Evolutionary conservation across 1,140 invertebrate species (phyloP).

Genomic region (Episyrphus balteatus): DNA sequence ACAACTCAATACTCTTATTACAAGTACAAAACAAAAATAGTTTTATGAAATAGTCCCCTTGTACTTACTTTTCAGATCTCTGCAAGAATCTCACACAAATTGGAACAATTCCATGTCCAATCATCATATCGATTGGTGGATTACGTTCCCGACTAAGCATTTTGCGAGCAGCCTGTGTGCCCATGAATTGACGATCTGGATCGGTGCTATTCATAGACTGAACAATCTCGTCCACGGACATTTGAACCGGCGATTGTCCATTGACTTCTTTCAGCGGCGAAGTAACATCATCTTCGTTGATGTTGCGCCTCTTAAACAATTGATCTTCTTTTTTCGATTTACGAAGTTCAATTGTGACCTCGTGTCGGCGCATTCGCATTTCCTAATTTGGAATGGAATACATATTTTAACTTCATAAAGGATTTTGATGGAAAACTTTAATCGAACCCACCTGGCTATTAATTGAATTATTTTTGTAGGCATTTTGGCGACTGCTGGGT

Average conservation of each 20-base stretch:
- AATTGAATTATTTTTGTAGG: conserved; percentile 27
- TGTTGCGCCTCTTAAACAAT: conserved; percentile 85
- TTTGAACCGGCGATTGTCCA: conserved; percentile 35
- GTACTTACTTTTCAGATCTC: conserved; percentile 53
- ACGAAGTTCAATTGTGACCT: conserved; percentile 78
- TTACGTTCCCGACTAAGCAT: conserved; percentile 83
- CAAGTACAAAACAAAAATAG: too few species aligned
- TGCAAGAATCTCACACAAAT: conserved; percentile 68
- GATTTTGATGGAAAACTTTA: not conserved
- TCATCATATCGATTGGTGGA: conserved; percentile 88
- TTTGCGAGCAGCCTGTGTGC: conserved; percentile 72
- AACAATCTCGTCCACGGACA: conserved; percentile 51
- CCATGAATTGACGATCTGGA: conserved; percentile 47
- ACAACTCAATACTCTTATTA: not conserved
- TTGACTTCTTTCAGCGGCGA: conserved; percentile 46
- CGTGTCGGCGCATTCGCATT: conserved; percentile 73
- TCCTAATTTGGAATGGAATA: conserved; percentile 57
- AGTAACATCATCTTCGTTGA: conserved; percentile 46
- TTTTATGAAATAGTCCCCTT: too few species aligned
- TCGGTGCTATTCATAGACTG: conserved; percentile 51
- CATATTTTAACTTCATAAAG: not conserved
- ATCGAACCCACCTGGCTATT: conserved; percentile 21
- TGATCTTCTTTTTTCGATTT: conserved; percentile 94
- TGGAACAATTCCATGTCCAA: conserved; percentile 76
- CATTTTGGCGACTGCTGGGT: conserved; percentile 16